Percentiles rank a stretch among this genome's conserved stretches.
Evolutionary conservation across 35 echinoderm and acorn worm species (phyloP).

Genomic region (Ptychodera flava): DNA sequence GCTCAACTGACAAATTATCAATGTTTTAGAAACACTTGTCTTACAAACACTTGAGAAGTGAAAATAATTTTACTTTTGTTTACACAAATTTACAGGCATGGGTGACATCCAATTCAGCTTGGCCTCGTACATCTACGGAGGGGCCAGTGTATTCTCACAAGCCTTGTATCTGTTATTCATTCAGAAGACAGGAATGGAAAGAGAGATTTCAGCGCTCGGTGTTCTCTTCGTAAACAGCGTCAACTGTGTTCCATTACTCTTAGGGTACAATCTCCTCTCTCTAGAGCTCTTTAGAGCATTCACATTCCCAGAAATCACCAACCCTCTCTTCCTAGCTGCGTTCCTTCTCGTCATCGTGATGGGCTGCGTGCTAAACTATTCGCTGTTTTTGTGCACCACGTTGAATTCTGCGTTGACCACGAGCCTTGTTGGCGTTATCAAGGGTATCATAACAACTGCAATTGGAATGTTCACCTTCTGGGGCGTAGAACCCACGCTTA

Average conservation of each 20-base stretch:
- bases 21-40: no score
- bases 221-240: slow-evolving; percentile 76
- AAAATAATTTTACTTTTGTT: no score
- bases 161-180: slow-evolving; percentile 63
- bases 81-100: slow-evolving; percentile 55
- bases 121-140: slow-evolving; percentile 53
- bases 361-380: slow-evolving; percentile 81
- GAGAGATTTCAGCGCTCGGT: slow-evolving; percentile 33
- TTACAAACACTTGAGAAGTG: no score
- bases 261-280: slow-evolving; percentile 18
- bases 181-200: slow-evolving; percentile 52
- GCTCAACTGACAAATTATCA: no score
- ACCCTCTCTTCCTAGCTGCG: slow-evolving; percentile 12
- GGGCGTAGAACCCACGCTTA: slow-evolving; percentile 41
- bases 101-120: slow-evolving; percentile 75
- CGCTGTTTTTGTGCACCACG: slow-evolving; percentile 74
- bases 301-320: neutral
- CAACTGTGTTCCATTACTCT: slow-evolving; percentile 65
- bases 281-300: slow-evolving; percentile 20
- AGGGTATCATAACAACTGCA: slow-evolving; percentile 54
- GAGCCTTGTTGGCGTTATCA: slow-evolving; percentile 71
- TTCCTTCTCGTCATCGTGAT: slow-evolving; percentile 39
- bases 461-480: slow-evolving; percentile 82
- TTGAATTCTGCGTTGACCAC: slow-evolving; percentile 86
- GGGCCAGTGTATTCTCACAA: slow-evolving; percentile 64